Evolutionary conservation across 2,797 vertebrate species (phyloP).

Genomic region (Spatula clypeata): DNA sequence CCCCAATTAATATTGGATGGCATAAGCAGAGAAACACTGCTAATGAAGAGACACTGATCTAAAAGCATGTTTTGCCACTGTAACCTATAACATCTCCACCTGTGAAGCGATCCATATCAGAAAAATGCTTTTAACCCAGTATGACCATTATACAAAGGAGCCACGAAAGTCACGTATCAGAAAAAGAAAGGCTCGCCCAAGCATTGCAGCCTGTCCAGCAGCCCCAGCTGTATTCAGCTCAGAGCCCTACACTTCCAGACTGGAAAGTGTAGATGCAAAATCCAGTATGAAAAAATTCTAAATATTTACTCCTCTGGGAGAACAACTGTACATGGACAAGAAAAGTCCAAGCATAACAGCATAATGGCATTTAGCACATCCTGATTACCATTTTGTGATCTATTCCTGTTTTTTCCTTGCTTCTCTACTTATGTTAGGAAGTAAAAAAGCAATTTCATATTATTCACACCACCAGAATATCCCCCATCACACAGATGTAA

Average conservation of each 20-base stretch:
- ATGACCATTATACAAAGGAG: rapidly evolving
- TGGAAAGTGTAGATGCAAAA: background rate
- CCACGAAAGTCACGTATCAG: background rate
- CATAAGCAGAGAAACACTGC: background rate
- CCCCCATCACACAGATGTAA: background rate
- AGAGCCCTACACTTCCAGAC: background rate
- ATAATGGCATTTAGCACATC: background rate
- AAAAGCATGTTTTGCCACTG: rapidly evolving
- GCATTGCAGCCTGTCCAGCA: background rate
- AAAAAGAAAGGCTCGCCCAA: background rate
- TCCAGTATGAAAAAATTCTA: background rate
- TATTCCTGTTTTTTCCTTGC: no score
- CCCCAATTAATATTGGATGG: rapidly evolving
- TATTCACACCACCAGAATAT: background rate
- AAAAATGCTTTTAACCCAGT: rapidly evolving
- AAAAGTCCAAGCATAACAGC: background rate
- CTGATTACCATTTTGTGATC: background rate
- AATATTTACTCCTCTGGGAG: background rate
- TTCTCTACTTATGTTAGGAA: background rate
- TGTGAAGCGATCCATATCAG: rapidly evolving
- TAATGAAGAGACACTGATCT: rapidly evolving
- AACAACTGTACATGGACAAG: background rate
- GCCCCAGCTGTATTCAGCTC: background rate
- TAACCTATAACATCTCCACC: rapidly evolving
- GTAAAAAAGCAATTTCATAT: background rate